Evolutionary conservation across 1,140 invertebrate genomes (phyloP).

Genomic region (Carposina sasakii): DNA sequence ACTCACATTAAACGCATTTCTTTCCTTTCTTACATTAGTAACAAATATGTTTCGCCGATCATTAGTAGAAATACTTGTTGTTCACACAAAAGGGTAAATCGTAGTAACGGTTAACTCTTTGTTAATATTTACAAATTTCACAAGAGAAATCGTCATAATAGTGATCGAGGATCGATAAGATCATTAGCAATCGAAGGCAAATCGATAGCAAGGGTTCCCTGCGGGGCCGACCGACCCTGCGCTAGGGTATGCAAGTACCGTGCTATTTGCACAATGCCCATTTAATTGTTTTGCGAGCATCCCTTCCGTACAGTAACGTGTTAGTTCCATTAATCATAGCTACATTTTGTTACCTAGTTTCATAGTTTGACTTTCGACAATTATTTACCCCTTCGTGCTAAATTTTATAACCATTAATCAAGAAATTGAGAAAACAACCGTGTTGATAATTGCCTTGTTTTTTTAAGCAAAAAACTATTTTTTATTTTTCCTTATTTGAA

Average conservation of each 20-base stretch:
- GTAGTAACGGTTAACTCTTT: constrained; percentile 50
- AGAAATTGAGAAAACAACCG: constrained; percentile 14
- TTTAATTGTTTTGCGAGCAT: constrained; percentile 48
- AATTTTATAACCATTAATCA: constrained; percentile 50
- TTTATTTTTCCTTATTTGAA: too few species aligned
- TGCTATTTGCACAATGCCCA: constrained; percentile 45
- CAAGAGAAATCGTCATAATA: constrained; percentile 27
- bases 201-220: constrained; percentile 37
- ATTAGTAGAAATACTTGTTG: constrained; percentile 11
- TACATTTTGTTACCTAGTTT: too few species aligned
- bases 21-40: constrained; percentile 19
- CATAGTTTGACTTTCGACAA: too few species aligned
- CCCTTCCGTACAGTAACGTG: constrained; percentile 37
- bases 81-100: constrained; percentile 9
- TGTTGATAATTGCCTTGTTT: background rate
- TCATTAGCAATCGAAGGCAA: constrained; percentile 52
- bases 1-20: constrained; percentile 16
- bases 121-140: constrained; percentile 32
- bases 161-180: constrained; percentile 53
- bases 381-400: too few species aligned
- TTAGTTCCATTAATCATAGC: constrained; percentile 55
- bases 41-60: constrained; percentile 11
- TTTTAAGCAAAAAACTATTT: too few species aligned
- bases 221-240: constrained; percentile 27
- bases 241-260: constrained; percentile 33